Evolutionary conservation across 1,140 invertebrate genomes (phyloP), one percentile per base, ranked within the genome.

Genomic region (Rhopalosiphum padi): DNA sequence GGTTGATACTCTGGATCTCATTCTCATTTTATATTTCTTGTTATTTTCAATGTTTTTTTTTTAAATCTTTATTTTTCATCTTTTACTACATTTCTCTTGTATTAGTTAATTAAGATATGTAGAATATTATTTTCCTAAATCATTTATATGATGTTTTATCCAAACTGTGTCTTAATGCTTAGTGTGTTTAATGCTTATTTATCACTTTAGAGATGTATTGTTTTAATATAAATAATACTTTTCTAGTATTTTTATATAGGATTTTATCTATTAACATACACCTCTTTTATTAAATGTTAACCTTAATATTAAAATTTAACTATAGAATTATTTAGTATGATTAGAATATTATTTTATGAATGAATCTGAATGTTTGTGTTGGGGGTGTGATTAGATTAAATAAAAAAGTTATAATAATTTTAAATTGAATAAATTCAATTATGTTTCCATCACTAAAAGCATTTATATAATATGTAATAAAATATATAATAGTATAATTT

Each of bases 1-100:
- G n/a, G 82, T 91, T 68, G n/a, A 91, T 91, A 83, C 37, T 82
- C 68, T 51, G 46, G 90, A 91, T 91, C 90, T 91, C 90, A 91
- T 91, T 77, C 43, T 77, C 43, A 60, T 37, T 55, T 91, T 68
- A 21, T 91, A 91, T 77, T 21, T 68, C 46, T 91, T 91, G 60
- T 91, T 83, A 82, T 83, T 90, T 60, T 43, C 46, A 53, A 53
- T 89, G 46, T 88, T 89, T 89, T 89, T 51, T 85, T 37, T 89
- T 89, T 37, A 89, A 89, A 89, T 53, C n/a, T 89, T 89, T 89
- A 89, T 89, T 90, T 48, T 90, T 60, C 48, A 60, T 90, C 6
- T 18, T 68, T 43, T 46, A 68, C 3, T 48, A 88, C 21, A 88
- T 53, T 51, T n/a, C n/a, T 22, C 21, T 60, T 68, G 53, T 90